phyloP scores from a whole-genome alignment of 1,140 invertebrate genomes.

The Sesamia nonagrioides region DNA sequence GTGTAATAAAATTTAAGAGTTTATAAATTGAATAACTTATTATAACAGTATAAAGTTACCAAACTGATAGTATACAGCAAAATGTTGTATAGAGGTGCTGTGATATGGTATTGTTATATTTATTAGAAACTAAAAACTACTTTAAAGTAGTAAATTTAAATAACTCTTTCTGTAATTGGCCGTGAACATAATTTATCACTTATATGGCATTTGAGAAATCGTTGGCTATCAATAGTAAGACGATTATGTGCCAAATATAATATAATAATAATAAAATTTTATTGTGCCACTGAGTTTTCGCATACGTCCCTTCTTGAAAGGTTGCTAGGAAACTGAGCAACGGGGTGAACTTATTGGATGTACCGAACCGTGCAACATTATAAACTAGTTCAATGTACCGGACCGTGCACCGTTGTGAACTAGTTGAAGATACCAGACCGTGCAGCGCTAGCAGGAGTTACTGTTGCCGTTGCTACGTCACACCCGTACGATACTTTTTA shows the following conservation, averaged over 20 bases:
- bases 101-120: constrained; percentile 79
- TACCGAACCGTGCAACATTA: not conserved
- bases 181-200: constrained; percentile 32
- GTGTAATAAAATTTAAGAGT: constrained; percentile 67
- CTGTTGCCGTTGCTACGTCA: not conserved
- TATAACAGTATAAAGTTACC: constrained; percentile 67
- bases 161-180: constrained; percentile 56
- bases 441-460: not conserved
- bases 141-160: constrained; percentile 53
- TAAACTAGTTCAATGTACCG: too few relatives aligned
- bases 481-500: constrained; percentile 2
- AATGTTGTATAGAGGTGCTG: constrained; percentile 74
- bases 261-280: constrained; percentile 37
- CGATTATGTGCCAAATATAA: constrained; percentile 55
- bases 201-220: constrained; percentile 40
- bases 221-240: constrained; percentile 44
- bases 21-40: constrained; percentile 59
- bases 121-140: constrained; percentile 69
- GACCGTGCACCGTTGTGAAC: not conserved
- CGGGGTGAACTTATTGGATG: not conserved
- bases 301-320: constrained; percentile 3
- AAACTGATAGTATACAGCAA: constrained; percentile 68
- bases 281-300: not conserved
- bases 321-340: not conserved
- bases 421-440: not conserved